Base-by-base conservation (phyloP, 1,140 invertebrate species). In the Mizuhopecten yessoensis region DNA sequence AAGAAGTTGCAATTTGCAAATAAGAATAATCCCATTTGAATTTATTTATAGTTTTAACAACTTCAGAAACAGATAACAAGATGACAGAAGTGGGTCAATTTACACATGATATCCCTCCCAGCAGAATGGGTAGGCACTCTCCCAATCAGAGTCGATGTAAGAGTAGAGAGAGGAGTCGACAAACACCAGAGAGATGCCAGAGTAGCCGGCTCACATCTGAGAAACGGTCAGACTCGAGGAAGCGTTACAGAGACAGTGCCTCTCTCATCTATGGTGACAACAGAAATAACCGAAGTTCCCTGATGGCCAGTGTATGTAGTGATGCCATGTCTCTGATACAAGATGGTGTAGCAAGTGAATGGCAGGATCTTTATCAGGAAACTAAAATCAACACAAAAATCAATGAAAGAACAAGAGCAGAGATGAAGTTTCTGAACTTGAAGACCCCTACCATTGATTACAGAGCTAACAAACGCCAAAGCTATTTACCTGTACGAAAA, bases 281-380 rank as follows among this genome's bases (percentile, higher is more conserved):
- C 34, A 89, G 88, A 88, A 90, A 88, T n/a, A 89, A 88, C 11
- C 33, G 34, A 20, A 75, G 33, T 34, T 33, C 34, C 11, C 29
- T 36, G 2, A 17, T 87, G 29, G 33, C 36, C 34, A 92, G 90
- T 42, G 45, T 89, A 0, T 90, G 91, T 86, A 90, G 91, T n/a
- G 91, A 92, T 88, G 90, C 91, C 15, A 90, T 90, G 34, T 92
- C 90, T 15, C 39, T 89, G 5, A 29, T 92, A 75, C n/a, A 29
- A n/a, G 57, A 75, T 13, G 57, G 57, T 5, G 23, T 75, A 5
- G 5, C 57, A n/a, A 29, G 57, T 75, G 57, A 75, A 29, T 75
- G 23, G 20, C 90, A 88, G 88, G 90, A 92, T n/a, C n/a, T n/a
- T n/a, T n/a, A n/a, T 34, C 49, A 88, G 34, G 57, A 89, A 89